phyloP scores from a whole-genome alignment of 2,888 invertebrate genomes.

The Aspidapion aeneum region DNA sequence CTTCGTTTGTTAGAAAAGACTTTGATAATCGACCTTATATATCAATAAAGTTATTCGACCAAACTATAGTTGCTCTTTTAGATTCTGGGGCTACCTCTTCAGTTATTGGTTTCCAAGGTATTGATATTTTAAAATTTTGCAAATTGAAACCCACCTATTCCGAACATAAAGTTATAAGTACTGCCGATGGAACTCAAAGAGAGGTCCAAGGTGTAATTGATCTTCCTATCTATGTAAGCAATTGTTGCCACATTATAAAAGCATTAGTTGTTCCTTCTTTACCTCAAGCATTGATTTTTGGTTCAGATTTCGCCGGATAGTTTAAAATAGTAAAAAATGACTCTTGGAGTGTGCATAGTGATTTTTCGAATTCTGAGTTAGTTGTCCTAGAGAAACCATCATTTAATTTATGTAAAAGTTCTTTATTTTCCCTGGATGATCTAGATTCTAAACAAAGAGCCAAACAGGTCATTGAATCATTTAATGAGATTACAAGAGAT shows the following conservation, averaged over 20 bases:
- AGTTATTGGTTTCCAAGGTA: background rate
- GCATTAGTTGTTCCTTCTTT: conserved; percentile 5
- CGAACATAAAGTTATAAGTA: background rate
- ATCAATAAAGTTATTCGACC: background rate
- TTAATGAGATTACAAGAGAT: too few relatives aligned
- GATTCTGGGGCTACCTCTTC: conserved; percentile 3
- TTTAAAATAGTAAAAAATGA: background rate
- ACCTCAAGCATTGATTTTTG: conserved; percentile 5
- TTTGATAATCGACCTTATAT: conserved; percentile 10
- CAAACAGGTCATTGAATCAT: background rate
- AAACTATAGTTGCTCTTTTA: background rate
- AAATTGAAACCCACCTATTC: background rate
- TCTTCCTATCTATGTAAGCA: background rate
- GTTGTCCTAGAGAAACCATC: background rate
- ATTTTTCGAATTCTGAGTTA: background rate
- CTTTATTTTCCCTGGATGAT: background rate
- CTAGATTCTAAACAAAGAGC: background rate
- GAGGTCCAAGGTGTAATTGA: conserved; percentile 3
- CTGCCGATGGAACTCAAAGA: conserved; percentile 6
- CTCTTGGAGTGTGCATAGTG: background rate
- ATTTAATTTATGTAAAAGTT: background rate
- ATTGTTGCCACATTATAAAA: background rate
- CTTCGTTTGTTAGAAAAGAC: background rate
- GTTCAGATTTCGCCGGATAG: conserved; percentile 2
- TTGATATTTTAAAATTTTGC: background rate